A percentile compares a stretch with the other conserved stretches of the same genome.
phyloP scores from a whole-genome alignment of 2,888 invertebrate genomes.

The Neoscelio sp. region DNA sequence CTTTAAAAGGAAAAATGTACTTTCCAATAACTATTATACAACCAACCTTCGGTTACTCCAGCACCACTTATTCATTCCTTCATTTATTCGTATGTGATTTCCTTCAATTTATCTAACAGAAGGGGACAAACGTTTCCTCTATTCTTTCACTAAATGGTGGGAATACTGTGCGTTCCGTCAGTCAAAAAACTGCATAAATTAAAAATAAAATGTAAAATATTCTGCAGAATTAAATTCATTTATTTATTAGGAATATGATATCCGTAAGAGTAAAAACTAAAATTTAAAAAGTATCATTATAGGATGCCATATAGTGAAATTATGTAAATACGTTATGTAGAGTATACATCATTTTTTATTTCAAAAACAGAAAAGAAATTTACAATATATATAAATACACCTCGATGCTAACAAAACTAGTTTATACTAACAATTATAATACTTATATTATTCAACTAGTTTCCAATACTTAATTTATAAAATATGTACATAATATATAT shows the following conservation, averaged over 20 bases:
- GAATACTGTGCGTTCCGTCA: conserved; percentile 4
- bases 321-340: no score
- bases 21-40: conserved; percentile 53
- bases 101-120: conserved; percentile 58
- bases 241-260: no score
- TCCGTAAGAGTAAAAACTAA: no score
- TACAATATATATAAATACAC: conserved; percentile 28
- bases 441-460: conserved; percentile 17
- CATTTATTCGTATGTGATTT: conserved; percentile 49
- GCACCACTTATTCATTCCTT: conserved; percentile 47
- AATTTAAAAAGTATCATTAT: no score
- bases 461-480: background rate
- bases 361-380: conserved; percentile 18
- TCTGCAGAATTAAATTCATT: no score
- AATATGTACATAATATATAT: conserved; percentile 18
- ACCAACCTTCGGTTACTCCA: conserved; percentile 42
- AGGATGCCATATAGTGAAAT: no score
- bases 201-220: background rate
- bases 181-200: background rate
- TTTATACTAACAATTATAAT: conserved; percentile 18
- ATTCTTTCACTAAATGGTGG: conserved; percentile 48
- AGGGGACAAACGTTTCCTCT: conserved; percentile 55
- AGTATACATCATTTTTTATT: conserved; percentile 14
- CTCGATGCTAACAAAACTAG: background rate
- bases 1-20: conserved; percentile 15